These are phyloP conservation scores for Habrosyne pyritoides DNA, from an alignment of 2,888 invertebrate genomes.

Conservation along the genomic window DNA sequence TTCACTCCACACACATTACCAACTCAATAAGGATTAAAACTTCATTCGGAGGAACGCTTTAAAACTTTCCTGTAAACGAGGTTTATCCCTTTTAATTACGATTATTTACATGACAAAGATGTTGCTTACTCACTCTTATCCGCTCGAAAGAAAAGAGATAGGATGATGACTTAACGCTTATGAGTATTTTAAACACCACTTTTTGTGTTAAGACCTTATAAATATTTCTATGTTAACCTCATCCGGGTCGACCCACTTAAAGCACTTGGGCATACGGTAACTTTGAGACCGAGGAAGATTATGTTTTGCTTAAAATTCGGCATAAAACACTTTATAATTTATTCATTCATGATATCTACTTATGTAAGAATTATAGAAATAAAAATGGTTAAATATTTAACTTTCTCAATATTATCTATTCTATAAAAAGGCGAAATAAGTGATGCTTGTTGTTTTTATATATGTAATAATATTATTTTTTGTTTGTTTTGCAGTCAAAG, in stretches of 20 bases:
- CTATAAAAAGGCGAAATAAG: too few relatives aligned
- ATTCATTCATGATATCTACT: neutral
- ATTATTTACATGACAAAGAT: constrained; percentile 58
- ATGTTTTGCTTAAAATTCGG: constrained; percentile 14
- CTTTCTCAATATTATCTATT: too few relatives aligned
- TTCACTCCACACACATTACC: constrained; percentile 65
- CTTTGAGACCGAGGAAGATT: constrained; percentile 47
- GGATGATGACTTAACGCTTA: constrained; percentile 14
- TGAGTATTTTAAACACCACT: constrained; percentile 37
- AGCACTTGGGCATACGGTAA: constrained; percentile 49
- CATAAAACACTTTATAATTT: neutral
- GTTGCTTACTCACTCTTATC: constrained; percentile 32
- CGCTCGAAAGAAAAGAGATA: constrained; percentile 34
- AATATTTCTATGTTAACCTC: constrained; percentile 53
- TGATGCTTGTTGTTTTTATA: too few relatives aligned
- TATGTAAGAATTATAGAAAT: too few relatives aligned
- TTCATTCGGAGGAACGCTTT: constrained; percentile 67
- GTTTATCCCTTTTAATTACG: constrained; percentile 69
- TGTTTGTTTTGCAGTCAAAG: too few relatives aligned
- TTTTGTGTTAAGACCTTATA: constrained; percentile 55
- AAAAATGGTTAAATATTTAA: too few relatives aligned
- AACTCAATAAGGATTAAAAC: constrained; percentile 79
- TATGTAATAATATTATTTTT: too few relatives aligned
- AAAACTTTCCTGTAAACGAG: constrained; percentile 63
- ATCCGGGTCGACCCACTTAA: constrained; percentile 58